Base-by-base conservation (phyloP, 1,140 invertebrate genomes). In the Mesaphorura yosii region DNA sequence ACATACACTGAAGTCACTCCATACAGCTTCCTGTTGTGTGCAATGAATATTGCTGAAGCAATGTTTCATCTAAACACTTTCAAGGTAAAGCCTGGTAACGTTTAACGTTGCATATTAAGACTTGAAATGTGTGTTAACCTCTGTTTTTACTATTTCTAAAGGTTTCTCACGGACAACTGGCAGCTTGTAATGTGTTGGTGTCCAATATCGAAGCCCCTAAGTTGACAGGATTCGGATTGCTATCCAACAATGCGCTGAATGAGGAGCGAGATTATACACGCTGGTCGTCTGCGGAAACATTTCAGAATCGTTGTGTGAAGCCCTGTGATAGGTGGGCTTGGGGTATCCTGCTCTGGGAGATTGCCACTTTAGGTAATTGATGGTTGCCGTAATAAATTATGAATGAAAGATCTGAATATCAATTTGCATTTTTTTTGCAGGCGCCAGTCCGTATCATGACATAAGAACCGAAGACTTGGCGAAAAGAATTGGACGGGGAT, bases 251-350 rank as follows among this genome's bases (percentile, higher is more conserved):
- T 66, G 58, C 71, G 61, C 31, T 69, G 64, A 56, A 65, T 71
- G 42, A 69, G 64, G 63, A 64, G 45, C 72, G 76, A 14, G 80
- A 87, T 61, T 82, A 82, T 60, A 78, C 78, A 0, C 68, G 86
- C 20, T 89, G 85, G 85, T 81, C 78, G 3, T 79, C 86, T 1
- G 75, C 79, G 22, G 87, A 89, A 65, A 78, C 82, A 55, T 72
- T 88, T 53, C 75, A 75, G 50, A 78, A 77, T 59, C 75, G 77
- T 25, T 80, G 75, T 49, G 75, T 78, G 25, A 70, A 74, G 1
- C 80, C 83, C 62, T 83, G 81, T 53, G 83, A 88, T 65, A 76
- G 86, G 3, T 91, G 86, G 86, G 81, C 84, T 0, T 88, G 82
- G 69, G 86, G 80, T 3, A 77, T 84, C 50, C 65, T 89, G 7